phyloP scores from a whole-genome alignment of 1,140 invertebrate genomes.

The Magallana angulata region DNA sequence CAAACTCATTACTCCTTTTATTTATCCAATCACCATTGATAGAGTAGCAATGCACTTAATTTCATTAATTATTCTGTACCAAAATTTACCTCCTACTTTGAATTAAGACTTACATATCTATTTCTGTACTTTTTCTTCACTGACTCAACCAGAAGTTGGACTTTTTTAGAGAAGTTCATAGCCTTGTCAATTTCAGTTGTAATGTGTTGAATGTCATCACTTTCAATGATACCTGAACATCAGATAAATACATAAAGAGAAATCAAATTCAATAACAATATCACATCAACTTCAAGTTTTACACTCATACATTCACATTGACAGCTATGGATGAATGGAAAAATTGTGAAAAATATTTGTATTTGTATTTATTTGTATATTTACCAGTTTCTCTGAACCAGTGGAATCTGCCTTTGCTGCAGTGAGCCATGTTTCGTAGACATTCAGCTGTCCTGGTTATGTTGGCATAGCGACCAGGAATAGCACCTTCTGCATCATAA shows the following conservation, averaged over 20 bases:
- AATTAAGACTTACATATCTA: conserved; percentile 69
- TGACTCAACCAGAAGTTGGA: conserved; percentile 76
- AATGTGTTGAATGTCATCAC: conserved; percentile 78
- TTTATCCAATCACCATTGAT: background rate
- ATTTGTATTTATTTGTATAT: background rate
- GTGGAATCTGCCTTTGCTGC: conserved; percentile 77
- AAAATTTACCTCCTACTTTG: background rate
- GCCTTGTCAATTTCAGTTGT: conserved; percentile 79
- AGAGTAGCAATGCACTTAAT: background rate
- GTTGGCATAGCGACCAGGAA: conserved; percentile 79
- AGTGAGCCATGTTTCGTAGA: conserved; percentile 77
- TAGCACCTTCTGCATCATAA: conserved; percentile 77
- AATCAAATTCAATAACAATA: background rate
- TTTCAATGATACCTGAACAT: conserved; percentile 78
- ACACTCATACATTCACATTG: too few relatives aligned
- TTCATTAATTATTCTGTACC: background rate
- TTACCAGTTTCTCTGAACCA: conserved; percentile 80
- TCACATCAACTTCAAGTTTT: background rate
- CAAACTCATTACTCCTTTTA: background rate
- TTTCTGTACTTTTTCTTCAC: conserved; percentile 78
- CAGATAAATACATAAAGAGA: background rate
- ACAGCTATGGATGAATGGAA: too few relatives aligned
- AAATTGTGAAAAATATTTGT: too few relatives aligned
- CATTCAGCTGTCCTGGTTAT: conserved; percentile 78
- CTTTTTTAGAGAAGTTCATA: conserved; percentile 78